Conservation (phyloP, 1,140 invertebrate genomes). For the Cotesia vestalis region DNA sequence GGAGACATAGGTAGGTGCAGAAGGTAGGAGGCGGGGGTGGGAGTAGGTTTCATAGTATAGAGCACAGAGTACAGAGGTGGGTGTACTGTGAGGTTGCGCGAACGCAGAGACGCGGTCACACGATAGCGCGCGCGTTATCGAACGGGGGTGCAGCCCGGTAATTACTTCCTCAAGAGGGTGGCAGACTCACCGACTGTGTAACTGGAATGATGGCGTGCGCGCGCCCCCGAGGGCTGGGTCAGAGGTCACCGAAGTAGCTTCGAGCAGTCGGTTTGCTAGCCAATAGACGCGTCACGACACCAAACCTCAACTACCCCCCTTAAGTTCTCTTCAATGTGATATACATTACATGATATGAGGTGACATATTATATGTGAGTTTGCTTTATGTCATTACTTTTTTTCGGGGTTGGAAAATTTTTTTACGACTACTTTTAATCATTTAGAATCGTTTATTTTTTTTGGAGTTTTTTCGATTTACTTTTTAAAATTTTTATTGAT, state of each 20-base stretch:
- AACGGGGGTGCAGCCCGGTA: constrained; percentile 56
- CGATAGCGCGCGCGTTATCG: constrained; percentile 57
- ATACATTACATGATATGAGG: background rate
- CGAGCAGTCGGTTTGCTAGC: constrained; percentile 52
- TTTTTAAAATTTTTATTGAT: no score
- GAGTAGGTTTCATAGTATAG: background rate
- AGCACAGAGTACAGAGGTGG: background rate
- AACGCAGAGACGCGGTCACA: constrained; percentile 34
- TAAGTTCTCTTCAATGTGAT: background rate
- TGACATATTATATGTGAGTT: background rate
- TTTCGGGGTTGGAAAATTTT: no score
- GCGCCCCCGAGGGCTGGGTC: constrained; percentile 60
- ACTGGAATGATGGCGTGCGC: constrained; percentile 54
- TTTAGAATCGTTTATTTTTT: no score
- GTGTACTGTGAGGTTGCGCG: constrained; percentile 31
- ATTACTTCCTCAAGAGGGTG: constrained; percentile 58
- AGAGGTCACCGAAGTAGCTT: constrained; percentile 56
- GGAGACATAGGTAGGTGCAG: background rate
- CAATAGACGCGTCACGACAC: constrained; percentile 56
- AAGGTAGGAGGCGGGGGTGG: background rate
- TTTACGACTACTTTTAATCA: no score
- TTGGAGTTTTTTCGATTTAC: no score
- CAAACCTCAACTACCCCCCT: constrained; percentile 30
- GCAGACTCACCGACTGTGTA: background rate
- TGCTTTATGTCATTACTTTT: background rate